Base-by-base conservation (phyloP, 1,140 invertebrate species). In the Aethina tumida region DNA sequence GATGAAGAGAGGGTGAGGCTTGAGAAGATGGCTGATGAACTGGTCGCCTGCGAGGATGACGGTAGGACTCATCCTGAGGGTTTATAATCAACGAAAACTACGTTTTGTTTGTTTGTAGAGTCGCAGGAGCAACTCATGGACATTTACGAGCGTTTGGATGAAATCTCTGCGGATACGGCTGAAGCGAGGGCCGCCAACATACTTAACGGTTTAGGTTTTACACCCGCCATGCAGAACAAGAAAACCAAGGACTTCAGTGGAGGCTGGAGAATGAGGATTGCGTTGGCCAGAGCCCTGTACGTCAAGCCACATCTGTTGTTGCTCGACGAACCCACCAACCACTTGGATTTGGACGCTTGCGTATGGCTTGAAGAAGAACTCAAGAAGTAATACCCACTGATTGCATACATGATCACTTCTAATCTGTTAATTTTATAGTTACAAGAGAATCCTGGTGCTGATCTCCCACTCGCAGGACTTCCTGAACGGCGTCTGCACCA, bases 391-490 rank as follows among this genome's bases (percentile, higher is more conserved):
- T 61, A 24, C n/a, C n/a, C n/a, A n/a, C n/a, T n/a, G n/a, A n/a
- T n/a, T n/a, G n/a, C n/a, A n/a, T n/a, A n/a, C n/a, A n/a, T n/a
- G 26, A 19, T 28, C 19, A 18, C 24, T 21, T 27, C 20, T 31
- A 21, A 18, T 16, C 22, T 13, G 19, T 26, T 39, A 35, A 24
- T 38, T 41, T 47, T 48, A 20, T 59, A 86, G 80, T 27, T 95
- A 98, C 58, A 97, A 96, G 65, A 74, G 94, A 55, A 98, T 98
- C 65, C 68, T 99, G 47, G 86, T 99, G n/a, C 79, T 99, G 31
- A 94, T 99, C 49, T 99, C 95, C 2, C 97, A 99, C 66, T 99
- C 97, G 4, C 96, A 99, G 73, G 97, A 99, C 78, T 99, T 99
- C 62, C 69, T 99, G 40, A 99, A 99, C 65, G 95, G 95, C 40